Conservation (phyloP, 2,888 invertebrate species). For the Griposia aprilina region DNA sequence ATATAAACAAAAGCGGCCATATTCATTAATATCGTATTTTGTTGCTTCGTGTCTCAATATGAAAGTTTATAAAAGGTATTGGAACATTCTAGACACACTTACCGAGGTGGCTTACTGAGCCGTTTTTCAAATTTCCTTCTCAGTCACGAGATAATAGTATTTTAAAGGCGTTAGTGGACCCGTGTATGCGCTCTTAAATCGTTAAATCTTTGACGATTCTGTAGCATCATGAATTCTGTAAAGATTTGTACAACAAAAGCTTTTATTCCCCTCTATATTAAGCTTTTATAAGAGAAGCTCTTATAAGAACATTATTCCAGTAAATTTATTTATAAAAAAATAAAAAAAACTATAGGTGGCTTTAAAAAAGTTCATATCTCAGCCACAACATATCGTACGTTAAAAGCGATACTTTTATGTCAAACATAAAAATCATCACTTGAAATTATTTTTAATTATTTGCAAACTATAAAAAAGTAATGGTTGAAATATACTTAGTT, state of each 20-base stretch:
- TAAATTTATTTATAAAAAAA: not conserved
- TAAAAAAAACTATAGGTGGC: not conserved
- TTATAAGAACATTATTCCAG: not conserved
- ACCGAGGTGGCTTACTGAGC: too few relatives aligned
- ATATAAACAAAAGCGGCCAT: too few relatives aligned
- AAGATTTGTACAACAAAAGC: not conserved
- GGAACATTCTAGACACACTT: too few relatives aligned
- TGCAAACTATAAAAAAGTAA: constrained; percentile 35
- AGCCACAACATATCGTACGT: not conserved
- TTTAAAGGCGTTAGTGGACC: too few relatives aligned
- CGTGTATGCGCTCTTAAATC: too few relatives aligned
- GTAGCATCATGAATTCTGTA: not conserved
- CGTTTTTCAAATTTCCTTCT: too few relatives aligned
- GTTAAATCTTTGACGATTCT: constrained; percentile 8
- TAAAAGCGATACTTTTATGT: constrained; percentile 40
- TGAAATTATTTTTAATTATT: constrained; percentile 31
- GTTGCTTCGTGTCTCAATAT: too few relatives aligned
- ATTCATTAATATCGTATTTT: too few relatives aligned
- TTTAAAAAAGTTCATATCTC: not conserved
- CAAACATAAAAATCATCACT: constrained; percentile 30
- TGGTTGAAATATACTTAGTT: constrained; percentile 16
- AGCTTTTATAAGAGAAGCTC: too few relatives aligned
- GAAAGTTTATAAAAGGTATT: too few relatives aligned
- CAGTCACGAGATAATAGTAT: too few relatives aligned
- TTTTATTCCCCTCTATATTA: not conserved